Percentiles rank a stretch among this genome's conserved stretches.
Evolutionary conservation across 1,140 invertebrate genomes (phyloP).

Genomic region (Drosophila pectinifera): DNA sequence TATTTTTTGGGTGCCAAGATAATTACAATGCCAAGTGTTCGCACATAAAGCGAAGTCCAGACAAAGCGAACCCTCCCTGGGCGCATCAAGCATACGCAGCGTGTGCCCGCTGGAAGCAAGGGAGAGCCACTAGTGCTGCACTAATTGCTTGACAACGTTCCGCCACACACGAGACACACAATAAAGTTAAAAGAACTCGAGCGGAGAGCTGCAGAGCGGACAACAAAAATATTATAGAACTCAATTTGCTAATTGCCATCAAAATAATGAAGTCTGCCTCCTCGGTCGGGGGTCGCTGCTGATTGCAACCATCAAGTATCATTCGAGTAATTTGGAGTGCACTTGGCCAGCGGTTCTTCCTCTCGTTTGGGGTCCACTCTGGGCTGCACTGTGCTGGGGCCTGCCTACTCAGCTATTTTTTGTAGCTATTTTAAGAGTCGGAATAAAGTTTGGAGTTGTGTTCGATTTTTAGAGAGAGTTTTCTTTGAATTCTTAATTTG

Average conservation of each 20-base stretch:
- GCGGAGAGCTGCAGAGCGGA: conserved; percentile 17
- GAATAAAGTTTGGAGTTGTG: background rate
- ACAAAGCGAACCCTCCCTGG: background rate
- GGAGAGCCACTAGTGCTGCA: conserved; percentile 47
- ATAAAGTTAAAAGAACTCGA: conserved; percentile 30
- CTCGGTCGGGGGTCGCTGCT: conserved; percentile 23
- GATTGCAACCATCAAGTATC: conserved; percentile 83
- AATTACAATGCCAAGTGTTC: conserved; percentile 28
- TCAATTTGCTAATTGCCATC: conserved; percentile 83
- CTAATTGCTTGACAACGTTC: conserved; percentile 72
- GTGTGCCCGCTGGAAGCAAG: conserved; percentile 21
- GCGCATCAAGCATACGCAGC: conserved; percentile 61
- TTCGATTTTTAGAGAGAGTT: background rate
- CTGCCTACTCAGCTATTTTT: conserved; percentile 3
- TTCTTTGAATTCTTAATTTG: no score
- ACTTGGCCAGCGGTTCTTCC: conserved; percentile 53
- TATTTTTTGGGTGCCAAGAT: conserved; percentile 12
- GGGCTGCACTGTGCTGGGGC: background rate
- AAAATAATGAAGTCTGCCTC: conserved; percentile 78
- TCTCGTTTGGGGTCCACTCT: conserved; percentile 40
- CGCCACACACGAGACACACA: conserved; percentile 35
- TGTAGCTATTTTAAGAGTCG: background rate
- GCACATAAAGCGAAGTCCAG: background rate
- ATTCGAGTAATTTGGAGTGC: conserved; percentile 81
- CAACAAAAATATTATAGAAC: conserved; percentile 76